A percentile compares a stretch with the other conserved stretches of the same genome.
Conservation (phyloP, 2,888 invertebrate genomes). For the Watsonalla cultraria region DNA sequence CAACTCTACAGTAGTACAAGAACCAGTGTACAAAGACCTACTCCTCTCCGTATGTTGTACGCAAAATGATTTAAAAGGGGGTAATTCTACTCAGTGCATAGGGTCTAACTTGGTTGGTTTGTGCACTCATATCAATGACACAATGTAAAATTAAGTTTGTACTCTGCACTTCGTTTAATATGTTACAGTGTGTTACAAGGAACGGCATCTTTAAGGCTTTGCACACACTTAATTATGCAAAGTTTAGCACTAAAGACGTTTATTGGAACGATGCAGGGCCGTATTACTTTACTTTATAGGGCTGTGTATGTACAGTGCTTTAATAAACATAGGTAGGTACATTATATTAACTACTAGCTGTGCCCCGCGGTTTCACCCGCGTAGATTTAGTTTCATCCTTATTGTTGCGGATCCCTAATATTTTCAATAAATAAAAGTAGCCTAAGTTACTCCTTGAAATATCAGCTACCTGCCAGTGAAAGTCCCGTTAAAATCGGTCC, state of each 20-base stretch:
- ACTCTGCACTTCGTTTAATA: slow-evolving; percentile 14
- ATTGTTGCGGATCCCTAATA: too few relatives aligned
- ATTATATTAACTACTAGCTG: too few relatives aligned
- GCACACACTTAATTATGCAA: not conserved
- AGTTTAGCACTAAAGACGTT: not conserved
- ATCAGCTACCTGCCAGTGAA: too few relatives aligned
- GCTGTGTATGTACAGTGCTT: too few relatives aligned
- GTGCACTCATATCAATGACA: slow-evolving; percentile 19
- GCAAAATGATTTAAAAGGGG: not conserved
- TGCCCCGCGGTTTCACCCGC: too few relatives aligned
- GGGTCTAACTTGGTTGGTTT: slow-evolving; percentile 15
- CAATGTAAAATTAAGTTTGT: slow-evolving; percentile 20
- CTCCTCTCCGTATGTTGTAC: slow-evolving; percentile 7
- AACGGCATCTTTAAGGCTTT: not conserved
- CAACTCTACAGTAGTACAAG: slow-evolving; percentile 6
- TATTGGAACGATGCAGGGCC: slow-evolving; percentile 15
- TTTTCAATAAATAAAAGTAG: too few relatives aligned
- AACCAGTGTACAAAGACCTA: slow-evolving; percentile 12
- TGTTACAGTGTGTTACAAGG: slow-evolving; percentile 10
- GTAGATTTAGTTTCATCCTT: too few relatives aligned
- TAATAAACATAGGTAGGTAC: too few relatives aligned
- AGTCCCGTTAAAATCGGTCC: too few relatives aligned
- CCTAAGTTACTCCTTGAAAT: too few relatives aligned
- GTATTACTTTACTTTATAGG: slow-evolving; percentile 18
- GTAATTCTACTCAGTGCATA: slow-evolving; percentile 6